Base-by-base conservation (phyloP, 2,888 invertebrate species). In the Drosophila eohydei region DNA sequence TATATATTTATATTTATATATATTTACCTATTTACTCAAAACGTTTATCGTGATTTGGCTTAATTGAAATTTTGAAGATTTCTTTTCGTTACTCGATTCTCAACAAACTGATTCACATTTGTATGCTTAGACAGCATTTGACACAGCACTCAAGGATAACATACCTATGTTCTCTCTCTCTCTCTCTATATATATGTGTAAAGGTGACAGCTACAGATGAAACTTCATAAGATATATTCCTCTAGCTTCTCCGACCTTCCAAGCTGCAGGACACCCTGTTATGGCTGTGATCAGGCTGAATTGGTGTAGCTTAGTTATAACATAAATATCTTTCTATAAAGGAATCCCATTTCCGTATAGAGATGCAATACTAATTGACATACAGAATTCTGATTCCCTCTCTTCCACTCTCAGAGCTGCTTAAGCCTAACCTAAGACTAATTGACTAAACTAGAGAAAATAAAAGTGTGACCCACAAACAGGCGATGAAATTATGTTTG, bases 31-130 rank as follows among this genome's bases (percentile, higher is more conserved):
- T 52, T 48, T 26, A 12, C 14, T 28, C 0, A 9, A 21, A 30
- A 16, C 4, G 26, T 51, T 52, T 21, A 44, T 38, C 12, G 30
- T 12, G 36, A 41, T 58, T 56, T 65, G 1, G 30, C 28, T 50
- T 51, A 41, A 30, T 32, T 30, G n/a, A 16, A 48, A 44, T 55
- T 75, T 73, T 26, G 66, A 69, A 46, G n/a, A 40, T 34, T 40
- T 69, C 4, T 41, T 32, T 40, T 7, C 28, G 28, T 46, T 28
- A 36, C 16, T 48, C 62, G 34, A 41, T 32, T 48, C 51, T 12
- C 4, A 34, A 12, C 2, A 40, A 68, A 54, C 21, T 40, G 14
- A 9, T 8, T 2, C 6, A 48, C 12, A 41, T 28, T 46, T 41
- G 26, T n/a, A 60, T 26, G 9, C 26, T 41, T 3, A 12, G 12